phyloP scores from a whole-genome alignment of 2,888 invertebrate species.

The Apomyelois bistriatella region DNA sequence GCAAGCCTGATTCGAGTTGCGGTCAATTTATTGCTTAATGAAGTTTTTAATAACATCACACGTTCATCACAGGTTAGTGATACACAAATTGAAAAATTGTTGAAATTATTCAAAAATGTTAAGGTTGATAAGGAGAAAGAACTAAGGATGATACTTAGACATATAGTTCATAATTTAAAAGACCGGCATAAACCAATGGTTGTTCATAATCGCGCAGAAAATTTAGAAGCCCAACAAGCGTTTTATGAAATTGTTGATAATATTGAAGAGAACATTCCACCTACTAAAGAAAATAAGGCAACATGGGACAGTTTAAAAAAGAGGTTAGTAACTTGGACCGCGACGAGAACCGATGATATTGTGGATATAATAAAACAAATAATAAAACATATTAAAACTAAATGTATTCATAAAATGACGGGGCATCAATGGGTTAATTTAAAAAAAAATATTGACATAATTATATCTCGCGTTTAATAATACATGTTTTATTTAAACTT shows the following conservation, averaged over 20 bases:
- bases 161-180: not conserved
- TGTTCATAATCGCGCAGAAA: not conserved
- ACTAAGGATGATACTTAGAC: not conserved
- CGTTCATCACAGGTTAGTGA: not conserved
- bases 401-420: not conserved
- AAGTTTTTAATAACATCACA: not conserved
- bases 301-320: not conserved
- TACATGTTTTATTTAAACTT: not conserved
- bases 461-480: not conserved
- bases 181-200: not conserved
- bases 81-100: not conserved
- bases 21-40: not conserved
- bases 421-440: slow-evolving; percentile 1
- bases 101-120: not conserved
- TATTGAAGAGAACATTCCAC: slow-evolving; percentile 1
- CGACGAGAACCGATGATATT: not conserved
- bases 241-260: not conserved
- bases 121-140: not conserved
- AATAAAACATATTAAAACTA: not conserved
- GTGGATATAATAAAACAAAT: not conserved
- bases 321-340: not conserved
- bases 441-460: not conserved
- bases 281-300: not conserved
- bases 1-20: not conserved
- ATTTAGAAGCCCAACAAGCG: not conserved